phyloP scores from a whole-genome alignment of 30 jellyfish, hydroid and myxozoan species.

The Pseudorhiza aurosa region DNA sequence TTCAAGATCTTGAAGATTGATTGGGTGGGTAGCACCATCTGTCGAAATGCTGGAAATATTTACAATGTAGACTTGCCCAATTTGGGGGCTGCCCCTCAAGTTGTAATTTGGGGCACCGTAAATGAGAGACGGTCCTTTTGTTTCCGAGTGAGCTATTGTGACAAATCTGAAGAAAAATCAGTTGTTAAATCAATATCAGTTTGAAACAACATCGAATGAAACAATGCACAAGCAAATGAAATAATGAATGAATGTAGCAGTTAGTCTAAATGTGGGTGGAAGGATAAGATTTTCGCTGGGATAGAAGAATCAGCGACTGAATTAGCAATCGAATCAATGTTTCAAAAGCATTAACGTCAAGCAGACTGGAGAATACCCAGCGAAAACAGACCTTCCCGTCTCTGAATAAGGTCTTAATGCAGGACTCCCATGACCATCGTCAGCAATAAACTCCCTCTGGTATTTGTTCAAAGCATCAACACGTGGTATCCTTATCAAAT shows the following conservation, averaged over 20 bases:
- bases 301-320: too few species aligned
- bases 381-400: conserved; percentile 65
- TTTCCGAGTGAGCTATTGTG: conserved; percentile 7
- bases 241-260: not conserved
- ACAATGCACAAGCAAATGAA: not conserved
- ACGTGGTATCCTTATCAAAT: not conserved
- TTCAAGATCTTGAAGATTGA: not conserved
- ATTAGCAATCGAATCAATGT: too few species aligned
- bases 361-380: not conserved
- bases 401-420: conserved; percentile 41
- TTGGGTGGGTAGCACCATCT: not conserved
- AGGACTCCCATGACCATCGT: not conserved
- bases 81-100: conserved; percentile 19
- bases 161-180: conserved; percentile 22
- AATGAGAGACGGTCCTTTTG: conserved; percentile 55
- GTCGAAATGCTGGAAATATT: not conserved
- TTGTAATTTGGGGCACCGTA: conserved; percentile 77
- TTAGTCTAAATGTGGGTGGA: not conserved
- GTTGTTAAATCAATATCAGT: not conserved
- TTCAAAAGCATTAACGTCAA: too few species aligned
- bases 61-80: conserved; percentile 41
- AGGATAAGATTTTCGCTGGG: too few species aligned
- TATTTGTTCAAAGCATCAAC: not conserved
- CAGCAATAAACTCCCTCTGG: not conserved
- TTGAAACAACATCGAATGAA: not conserved